These are phyloP conservation scores for Globicephala melas DNA, from an alignment of 2,113 vertebrate genomes.

Conservation along the genomic window DNA sequence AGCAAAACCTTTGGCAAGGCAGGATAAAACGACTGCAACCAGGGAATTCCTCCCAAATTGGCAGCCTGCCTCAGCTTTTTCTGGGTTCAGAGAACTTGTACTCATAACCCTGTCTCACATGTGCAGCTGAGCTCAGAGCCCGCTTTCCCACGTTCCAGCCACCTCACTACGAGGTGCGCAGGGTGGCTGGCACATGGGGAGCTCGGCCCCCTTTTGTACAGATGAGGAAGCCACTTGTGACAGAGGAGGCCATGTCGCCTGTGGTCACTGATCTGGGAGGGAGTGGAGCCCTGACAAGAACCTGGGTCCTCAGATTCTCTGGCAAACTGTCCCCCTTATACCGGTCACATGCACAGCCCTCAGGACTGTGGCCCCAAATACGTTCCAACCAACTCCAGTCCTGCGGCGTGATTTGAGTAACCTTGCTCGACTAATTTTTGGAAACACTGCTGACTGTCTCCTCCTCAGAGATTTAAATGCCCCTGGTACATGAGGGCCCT, in stretches of 20 bases:
- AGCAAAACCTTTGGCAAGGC: neutral
- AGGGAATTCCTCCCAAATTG: neutral
- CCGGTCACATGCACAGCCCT: accelerated
- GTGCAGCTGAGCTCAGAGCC: neutral
- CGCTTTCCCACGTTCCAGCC: accelerated
- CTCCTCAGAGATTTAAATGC: neutral
- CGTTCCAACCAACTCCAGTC: neutral
- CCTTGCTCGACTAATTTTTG: neutral
- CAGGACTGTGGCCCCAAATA: neutral
- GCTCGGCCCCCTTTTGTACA: neutral
- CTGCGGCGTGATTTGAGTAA: accelerated
- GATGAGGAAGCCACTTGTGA: neutral
- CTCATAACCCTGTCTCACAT: accelerated
- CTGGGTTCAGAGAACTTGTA: neutral
- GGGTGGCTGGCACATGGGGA: accelerated
- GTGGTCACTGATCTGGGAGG: neutral
- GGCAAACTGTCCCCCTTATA: neutral
- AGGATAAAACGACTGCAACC: neutral
- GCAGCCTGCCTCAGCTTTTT: neutral
- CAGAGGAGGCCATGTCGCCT: accelerated
- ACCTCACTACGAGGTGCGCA: accelerated
- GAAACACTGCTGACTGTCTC: neutral
- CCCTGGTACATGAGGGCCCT: neutral
- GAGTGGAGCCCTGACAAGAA: too few relatives aligned
- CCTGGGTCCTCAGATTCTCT: neutral